Evolutionary conservation across 2,113 vertebrate genomes (phyloP), one percentile per base, ranked within the genome.

Genomic region (Corvus moneduloides): DNA sequence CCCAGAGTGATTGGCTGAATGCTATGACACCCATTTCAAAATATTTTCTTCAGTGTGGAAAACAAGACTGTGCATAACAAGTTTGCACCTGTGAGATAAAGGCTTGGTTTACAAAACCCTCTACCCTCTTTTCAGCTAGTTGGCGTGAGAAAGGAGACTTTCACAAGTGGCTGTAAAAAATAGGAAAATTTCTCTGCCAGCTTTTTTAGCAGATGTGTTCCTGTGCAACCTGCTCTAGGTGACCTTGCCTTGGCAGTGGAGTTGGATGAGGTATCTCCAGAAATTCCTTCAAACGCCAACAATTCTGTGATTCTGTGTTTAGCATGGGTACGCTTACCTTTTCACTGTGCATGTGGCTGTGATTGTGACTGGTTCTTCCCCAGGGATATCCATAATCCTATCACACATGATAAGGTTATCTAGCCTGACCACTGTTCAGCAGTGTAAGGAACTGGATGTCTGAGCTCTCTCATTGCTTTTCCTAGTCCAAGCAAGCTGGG

Each of bases 291-390:
- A 14, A 69, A 37, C 11, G 11, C 22, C 27, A 61, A 1, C 9
- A 63, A 8, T 80, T 49, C 17, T 22, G 11, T n/a, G 43, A 35
- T 49, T 80, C 43, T 64, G 24, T 35, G 24, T 26, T 33, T 37
- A 39, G 18, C 6, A 3, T 8, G 5, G 3, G 5, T 37, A 21
- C 0, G 0, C 5, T 35, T 82, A 46, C 21, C 16, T 82, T 69
- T 48, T 19, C 11, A 48, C 7, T 1, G 2, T 0, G 0, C 14
- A 3, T 28, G 16, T 67, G n/a, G 10, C 20, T 35, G 27, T 74
- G 41, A 19, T 19, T 27, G 23, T 62, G 22, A 44, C 13, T 30
- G n/a, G 5, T 5, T 1, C 41, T 72, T 71, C 28, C 32, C 41
- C 11, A 61, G 28, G 11, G 16, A 30, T 52, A 24, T 37, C 49